These are phyloP conservation scores for Ginglymostoma cirratum DNA, from an alignment of 2,113 vertebrate species.

Conservation along the genomic window DNA sequence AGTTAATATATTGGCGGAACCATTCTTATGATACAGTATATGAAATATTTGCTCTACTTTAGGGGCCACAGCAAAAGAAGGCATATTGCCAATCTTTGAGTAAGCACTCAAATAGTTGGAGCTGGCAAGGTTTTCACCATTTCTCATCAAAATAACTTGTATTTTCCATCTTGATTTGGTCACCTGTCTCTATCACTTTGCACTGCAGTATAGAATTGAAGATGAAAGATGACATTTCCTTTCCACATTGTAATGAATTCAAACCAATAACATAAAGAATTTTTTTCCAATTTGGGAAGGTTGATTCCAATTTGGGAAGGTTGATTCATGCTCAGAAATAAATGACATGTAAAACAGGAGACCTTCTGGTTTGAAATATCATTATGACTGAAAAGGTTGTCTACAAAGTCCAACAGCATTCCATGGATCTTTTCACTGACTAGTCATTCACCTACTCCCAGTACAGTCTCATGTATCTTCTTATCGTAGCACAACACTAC, in stretches of 20 bases:
- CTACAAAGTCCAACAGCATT: neutral
- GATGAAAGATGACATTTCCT: neutral
- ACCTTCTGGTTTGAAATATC: neutral
- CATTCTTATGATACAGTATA: neutral
- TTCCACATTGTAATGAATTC: neutral
- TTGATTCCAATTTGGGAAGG: neutral
- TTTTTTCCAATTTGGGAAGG: neutral
- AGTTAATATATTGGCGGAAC: neutral
- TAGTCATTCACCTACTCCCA: neutral
- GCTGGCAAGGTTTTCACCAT: neutral
- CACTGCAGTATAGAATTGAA: neutral
- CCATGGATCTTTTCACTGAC: neutral
- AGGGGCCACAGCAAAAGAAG: neutral
- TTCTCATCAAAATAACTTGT: constrained; percentile 3
- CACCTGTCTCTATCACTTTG: neutral
- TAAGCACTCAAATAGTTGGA: neutral
- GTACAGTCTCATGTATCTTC: neutral
- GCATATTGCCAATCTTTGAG: neutral
- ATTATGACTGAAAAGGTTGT: neutral
- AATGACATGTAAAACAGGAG: neutral
- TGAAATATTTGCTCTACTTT: neutral
- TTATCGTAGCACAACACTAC: neutral
- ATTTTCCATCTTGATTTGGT: neutral
- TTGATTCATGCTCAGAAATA: neutral
- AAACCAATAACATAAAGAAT: neutral